phyloP scores from a whole-genome alignment of 2,113 vertebrate species.

The Atractosteus spatula region DNA sequence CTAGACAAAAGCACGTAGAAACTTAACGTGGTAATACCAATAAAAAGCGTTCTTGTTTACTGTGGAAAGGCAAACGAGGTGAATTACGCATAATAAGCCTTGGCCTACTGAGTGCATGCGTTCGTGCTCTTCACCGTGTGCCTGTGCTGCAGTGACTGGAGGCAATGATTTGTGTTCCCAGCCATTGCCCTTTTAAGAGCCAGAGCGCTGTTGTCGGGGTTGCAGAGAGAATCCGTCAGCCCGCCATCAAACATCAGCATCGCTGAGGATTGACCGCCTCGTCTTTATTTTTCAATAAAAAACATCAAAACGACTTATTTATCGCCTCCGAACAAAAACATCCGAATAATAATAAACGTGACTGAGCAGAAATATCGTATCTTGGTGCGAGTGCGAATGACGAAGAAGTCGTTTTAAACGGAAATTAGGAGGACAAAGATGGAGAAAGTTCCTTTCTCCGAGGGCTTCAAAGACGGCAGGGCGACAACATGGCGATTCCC shows the following conservation, averaged over 20 bases:
- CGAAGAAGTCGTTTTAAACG: slow-evolving; percentile 57
- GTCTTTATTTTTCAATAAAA: neutral
- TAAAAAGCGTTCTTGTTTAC: too few species aligned
- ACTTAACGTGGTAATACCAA: too few species aligned
- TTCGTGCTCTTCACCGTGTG: too few species aligned
- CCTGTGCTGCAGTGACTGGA: too few species aligned
- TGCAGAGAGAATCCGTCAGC: slow-evolving; percentile 43
- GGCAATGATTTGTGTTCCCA: too few species aligned
- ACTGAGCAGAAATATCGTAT: slow-evolving; percentile 20
- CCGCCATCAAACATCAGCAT: slow-evolving; percentile 62
- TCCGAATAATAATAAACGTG: neutral
- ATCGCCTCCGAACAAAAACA: slow-evolving; percentile 2
- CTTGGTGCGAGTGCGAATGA: slow-evolving; percentile 48
- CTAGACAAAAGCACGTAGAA: too few species aligned
- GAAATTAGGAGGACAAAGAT: slow-evolving; percentile 74
- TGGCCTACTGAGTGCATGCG: too few species aligned
- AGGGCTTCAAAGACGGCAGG: slow-evolving; percentile 71
- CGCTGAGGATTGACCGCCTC: slow-evolving; percentile 43
- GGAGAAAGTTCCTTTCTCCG: slow-evolving; percentile 69
- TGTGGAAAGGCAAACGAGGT: too few species aligned
- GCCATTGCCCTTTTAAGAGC: slow-evolving; percentile 66
- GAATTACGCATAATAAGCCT: too few species aligned
- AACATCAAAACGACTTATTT: slow-evolving; percentile 20
- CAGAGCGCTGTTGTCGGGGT: slow-evolving; percentile 52
- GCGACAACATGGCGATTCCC: slow-evolving; percentile 75